These are phyloP conservation scores for Chloropsis cyanopogon DNA, from an alignment of 2,113 vertebrate species.

Conservation along the genomic window DNA sequence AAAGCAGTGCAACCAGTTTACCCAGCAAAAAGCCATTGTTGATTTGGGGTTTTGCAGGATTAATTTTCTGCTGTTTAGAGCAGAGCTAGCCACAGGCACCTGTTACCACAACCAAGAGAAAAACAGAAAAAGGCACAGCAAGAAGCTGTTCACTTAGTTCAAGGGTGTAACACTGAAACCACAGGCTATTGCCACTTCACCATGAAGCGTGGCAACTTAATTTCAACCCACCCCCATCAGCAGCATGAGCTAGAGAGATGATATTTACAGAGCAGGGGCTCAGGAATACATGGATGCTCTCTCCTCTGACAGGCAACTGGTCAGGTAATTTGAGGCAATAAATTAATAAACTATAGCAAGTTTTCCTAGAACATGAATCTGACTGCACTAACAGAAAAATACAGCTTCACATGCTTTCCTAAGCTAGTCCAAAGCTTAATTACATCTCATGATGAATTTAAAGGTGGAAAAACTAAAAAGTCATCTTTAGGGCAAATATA, in stretches of 20 bases:
- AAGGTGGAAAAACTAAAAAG: neutral
- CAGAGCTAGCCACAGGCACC: neutral
- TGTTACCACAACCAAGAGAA: neutral
- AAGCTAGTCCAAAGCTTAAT: neutral
- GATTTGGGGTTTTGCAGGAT: neutral
- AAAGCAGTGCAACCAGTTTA: neutral
- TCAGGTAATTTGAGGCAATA: neutral
- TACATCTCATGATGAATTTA: neutral
- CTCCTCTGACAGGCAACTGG: neutral
- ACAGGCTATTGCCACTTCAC: neutral
- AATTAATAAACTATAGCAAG: neutral
- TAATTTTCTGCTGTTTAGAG: neutral
- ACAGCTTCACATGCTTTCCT: neutral
- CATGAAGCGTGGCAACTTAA: neutral
- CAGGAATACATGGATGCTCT: neutral
- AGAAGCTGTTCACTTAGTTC: neutral
- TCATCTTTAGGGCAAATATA: neutral
- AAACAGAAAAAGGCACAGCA: neutral
- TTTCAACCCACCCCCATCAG: neutral
- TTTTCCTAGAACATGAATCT: neutral
- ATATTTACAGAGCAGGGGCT: neutral
- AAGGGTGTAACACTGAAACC: neutral
- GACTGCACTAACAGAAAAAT: neutral
- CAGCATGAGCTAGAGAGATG: neutral
- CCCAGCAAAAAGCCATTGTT: neutral